phyloP scores from a whole-genome alignment of 2,888 invertebrate species.

The Epistrophella euchroma region DNA sequence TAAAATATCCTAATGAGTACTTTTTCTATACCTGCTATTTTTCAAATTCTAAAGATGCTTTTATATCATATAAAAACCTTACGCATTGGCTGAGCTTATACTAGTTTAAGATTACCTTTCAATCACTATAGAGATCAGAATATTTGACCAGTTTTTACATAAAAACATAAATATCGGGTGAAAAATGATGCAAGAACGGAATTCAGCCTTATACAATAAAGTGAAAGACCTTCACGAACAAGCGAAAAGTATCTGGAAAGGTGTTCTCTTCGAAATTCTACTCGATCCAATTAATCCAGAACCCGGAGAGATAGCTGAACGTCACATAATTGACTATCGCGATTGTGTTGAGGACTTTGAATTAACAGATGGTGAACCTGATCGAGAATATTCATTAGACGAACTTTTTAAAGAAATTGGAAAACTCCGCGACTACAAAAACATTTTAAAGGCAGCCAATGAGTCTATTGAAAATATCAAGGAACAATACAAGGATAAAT shows the following conservation, averaged over 20 bases:
- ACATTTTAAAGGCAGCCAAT: conserved; percentile 9
- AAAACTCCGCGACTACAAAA: conserved; percentile 36
- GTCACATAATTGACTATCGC: conserved; percentile 8
- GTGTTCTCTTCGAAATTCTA: conserved; percentile 22
- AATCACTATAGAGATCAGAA: not conserved
- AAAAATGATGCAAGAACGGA: conserved; percentile 7
- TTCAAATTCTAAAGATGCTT: not conserved
- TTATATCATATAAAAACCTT: not conserved
- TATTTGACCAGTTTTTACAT: too few relatives aligned
- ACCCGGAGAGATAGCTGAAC: not conserved
- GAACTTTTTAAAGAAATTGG: conserved; percentile 28
- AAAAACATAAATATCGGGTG: not conserved
- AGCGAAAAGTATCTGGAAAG: conserved; percentile 27
- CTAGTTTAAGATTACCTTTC: not conserved
- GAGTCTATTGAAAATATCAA: conserved; percentile 7
- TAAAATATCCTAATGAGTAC: not conserved
- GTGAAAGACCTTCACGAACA: conserved; percentile 16
- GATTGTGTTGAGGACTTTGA: conserved; percentile 24
- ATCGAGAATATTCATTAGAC: not conserved
- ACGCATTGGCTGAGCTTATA: not conserved
- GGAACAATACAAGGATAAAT: not conserved
- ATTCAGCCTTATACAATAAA: not conserved
- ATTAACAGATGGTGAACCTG: not conserved
- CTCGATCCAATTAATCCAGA: conserved; percentile 26
- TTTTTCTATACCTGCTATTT: not conserved